Percentiles rank a stretch among this genome's conserved stretches.
Evolutionary conservation across 2,113 vertebrate species (phyloP).

Genomic region (Barbus barbus): DNA sequence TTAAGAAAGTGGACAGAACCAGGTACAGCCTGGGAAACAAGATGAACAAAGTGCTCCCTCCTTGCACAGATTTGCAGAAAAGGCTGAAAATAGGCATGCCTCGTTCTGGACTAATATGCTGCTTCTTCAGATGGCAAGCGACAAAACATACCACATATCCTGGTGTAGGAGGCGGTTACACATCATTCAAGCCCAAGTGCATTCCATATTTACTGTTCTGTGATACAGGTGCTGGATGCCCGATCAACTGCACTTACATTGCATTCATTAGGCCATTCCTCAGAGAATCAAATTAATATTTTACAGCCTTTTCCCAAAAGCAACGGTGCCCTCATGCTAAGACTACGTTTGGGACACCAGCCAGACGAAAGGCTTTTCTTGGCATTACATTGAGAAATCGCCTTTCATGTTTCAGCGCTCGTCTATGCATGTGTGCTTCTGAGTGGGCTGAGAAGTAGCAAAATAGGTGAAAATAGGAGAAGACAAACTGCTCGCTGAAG

Average conservation of each 20-base stretch:
- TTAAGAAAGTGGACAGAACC: constrained; percentile 6
- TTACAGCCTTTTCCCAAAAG: constrained; percentile 58
- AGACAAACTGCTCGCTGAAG: constrained; percentile 30
- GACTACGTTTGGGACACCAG: constrained; percentile 43
- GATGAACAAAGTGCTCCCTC: constrained; percentile 50
- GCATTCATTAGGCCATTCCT: too few relatives aligned
- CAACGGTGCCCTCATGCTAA: constrained; percentile 54
- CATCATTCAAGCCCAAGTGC: constrained; percentile 11
- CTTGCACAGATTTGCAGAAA: constrained; percentile 43
- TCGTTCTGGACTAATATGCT: constrained; percentile 54
- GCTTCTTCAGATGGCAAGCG: constrained; percentile 38
- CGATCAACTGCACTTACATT: not conserved
- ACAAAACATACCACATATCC: constrained; percentile 21
- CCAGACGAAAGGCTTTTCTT: constrained; percentile 52
- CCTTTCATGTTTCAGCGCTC: constrained; percentile 40
- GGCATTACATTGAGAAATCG: constrained; percentile 44
- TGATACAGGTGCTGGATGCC: constrained; percentile 12
- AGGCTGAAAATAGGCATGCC: constrained; percentile 37
- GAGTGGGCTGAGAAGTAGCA: constrained; percentile 27
- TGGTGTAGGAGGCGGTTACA: constrained; percentile 4
- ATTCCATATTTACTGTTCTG: not conserved
- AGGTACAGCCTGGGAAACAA: constrained; percentile 38
- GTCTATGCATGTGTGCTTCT: constrained; percentile 17
- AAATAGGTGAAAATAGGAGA: constrained; percentile 24
- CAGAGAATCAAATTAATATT: constrained; percentile 70